Base-by-base conservation (phyloP, 2,797 vertebrate genomes). In the Steatocranus sp. region DNA sequence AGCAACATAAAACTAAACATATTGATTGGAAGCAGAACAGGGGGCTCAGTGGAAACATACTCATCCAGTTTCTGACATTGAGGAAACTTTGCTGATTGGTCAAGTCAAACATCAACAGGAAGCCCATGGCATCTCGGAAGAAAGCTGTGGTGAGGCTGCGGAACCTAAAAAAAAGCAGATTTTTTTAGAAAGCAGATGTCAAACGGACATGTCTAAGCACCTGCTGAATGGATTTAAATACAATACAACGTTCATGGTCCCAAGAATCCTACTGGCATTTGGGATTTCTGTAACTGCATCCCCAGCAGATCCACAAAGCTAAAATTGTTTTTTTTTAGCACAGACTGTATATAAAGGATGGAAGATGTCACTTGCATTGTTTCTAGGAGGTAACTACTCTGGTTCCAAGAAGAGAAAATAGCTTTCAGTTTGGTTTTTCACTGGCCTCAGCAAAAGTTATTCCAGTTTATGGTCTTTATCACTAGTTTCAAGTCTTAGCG, bases 21-120 rank as follows among this genome's bases (percentile, higher is more conserved):
- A 68, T 51, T 74, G 79, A 87, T 76, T 23, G 66, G 82, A 74
- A 58, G 70, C 25, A 23, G 25, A 76, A 58, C 66, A 58, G 56
- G 58, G 78, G 53, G 66, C 6, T 73, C 25, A 80, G 51, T 11
- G 25, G 78, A 80, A 77, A 84, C 97, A 96, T 97, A 99, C 98
- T 99, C 97, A 99, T 99, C 98, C 98, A 99, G 91, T 97, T 99
- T 85, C 98, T 97, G 96, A 99, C 97, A 76, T 99, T 99, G 83
- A 98, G 94, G 92, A 99, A 98, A 92, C 98, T 99, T 94, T 99
- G 98, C 76, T 98, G 97, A 93, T 97, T 98, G 89, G 98, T 99
- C 91, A 99, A 94, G 91, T 99, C 98, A 80, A 99, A 99, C 98
- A 99, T 98, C 49, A 99, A 91, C 86, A 99, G 93, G 92, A 99